A percentile compares a stretch with the other conserved stretches of the same genome.
These are phyloP conservation scores for Heliconius hortense DNA, from an alignment of 2,888 invertebrate species.

Conservation along the genomic window DNA sequence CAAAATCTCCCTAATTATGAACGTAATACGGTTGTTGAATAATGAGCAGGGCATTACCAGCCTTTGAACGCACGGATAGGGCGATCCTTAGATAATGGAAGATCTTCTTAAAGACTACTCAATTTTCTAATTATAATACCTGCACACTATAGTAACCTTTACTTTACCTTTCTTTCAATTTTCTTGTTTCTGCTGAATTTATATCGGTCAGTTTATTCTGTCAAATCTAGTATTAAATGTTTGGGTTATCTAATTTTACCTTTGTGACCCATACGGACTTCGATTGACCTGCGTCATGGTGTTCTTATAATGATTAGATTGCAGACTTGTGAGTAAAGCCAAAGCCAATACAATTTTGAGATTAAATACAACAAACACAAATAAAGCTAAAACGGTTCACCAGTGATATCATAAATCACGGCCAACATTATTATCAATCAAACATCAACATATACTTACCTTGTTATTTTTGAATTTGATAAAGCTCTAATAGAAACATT, in stretches of 20 bases:
- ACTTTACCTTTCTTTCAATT: neutral
- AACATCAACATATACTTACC: neutral
- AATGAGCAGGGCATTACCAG: neutral
- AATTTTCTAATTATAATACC: neutral
- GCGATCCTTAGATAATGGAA: constrained; percentile 10
- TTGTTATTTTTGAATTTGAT: constrained; percentile 16
- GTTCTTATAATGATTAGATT: neutral
- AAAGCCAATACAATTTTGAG: neutral
- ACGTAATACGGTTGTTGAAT: constrained; percentile 44
- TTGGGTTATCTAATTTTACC: neutral
- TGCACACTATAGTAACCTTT: neutral
- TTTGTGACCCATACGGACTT: neutral
- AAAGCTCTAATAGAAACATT: constrained; percentile 18
- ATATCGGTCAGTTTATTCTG: neutral
- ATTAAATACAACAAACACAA: neutral
- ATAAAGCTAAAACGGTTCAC: neutral
- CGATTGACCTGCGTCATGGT: neutral
- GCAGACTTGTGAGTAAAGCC: neutral
- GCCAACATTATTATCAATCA: constrained; percentile 10
- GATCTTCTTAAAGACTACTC: neutral
- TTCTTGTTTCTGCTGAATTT: neutral
- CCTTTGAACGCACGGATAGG: neutral
- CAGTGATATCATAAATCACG: neutral
- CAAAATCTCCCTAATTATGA: constrained; percentile 38
- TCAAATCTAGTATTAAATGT: neutral